phyloP scores from a whole-genome alignment of 2,113 vertebrate species.

The Cynocephalus volans region DNA sequence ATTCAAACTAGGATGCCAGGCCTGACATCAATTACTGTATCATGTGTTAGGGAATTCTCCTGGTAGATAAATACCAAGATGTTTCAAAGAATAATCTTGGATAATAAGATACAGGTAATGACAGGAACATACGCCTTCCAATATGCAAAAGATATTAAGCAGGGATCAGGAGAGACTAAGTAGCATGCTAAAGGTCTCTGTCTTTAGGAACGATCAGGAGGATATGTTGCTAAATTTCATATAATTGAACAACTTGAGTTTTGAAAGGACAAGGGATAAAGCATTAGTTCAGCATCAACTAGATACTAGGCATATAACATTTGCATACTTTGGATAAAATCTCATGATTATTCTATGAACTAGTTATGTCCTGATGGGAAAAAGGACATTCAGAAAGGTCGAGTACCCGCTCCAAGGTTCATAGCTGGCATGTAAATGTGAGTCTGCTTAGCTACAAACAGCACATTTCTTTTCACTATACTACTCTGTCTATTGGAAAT shows the following conservation, averaged over 20 bases:
- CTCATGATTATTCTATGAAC: neutral
- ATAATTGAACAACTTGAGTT: constrained; percentile 30
- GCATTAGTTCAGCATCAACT: neutral
- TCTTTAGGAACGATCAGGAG: constrained; percentile 46
- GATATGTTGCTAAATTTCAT: constrained; percentile 13
- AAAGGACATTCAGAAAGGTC: neutral
- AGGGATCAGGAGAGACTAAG: constrained; percentile 68
- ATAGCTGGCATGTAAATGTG: neutral
- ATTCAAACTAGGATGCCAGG: constrained; percentile 70
- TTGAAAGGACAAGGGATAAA: constrained; percentile 50
- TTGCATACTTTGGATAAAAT: neutral
- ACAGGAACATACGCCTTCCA: constrained; percentile 75
- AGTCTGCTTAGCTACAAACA: neutral
- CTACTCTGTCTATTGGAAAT: neutral
- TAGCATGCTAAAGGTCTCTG: neutral
- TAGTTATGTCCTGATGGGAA: neutral
- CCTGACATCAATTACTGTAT: constrained; percentile 82
- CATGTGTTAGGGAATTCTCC: constrained; percentile 73
- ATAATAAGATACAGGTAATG: constrained; percentile 78
- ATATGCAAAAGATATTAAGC: constrained; percentile 76
- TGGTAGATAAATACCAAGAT: constrained; percentile 73
- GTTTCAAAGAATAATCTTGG: constrained; percentile 72
- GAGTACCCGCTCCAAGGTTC: neutral
- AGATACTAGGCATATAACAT: neutral
- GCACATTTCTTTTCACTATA: neutral